Conservation (phyloP, 2,888 invertebrate genomes). For the Drepana falcataria region DNA sequence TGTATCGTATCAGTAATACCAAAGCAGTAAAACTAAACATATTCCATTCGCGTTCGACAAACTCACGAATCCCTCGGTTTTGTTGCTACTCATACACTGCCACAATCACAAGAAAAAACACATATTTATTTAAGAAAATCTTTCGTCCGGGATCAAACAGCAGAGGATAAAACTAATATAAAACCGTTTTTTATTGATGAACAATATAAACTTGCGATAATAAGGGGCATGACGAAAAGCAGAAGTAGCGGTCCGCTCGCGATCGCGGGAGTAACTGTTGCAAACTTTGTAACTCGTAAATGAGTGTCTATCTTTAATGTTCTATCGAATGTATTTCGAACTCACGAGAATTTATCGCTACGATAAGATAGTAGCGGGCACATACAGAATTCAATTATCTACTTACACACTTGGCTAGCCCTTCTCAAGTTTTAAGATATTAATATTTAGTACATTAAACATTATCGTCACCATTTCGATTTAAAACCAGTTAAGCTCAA, state of each 20-base stretch:
- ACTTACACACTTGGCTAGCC: slow-evolving; percentile 7
- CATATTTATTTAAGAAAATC: slow-evolving; percentile 3
- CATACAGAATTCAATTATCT: slow-evolving; percentile 30
- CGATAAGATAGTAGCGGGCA: slow-evolving; percentile 60
- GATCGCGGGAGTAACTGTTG: slow-evolving; percentile 63
- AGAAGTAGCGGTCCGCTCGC: slow-evolving; percentile 50
- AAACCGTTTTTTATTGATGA: slow-evolving; percentile 12
- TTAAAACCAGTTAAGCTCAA: slow-evolving; percentile 20
- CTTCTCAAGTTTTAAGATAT: neutral
- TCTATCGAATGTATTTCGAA: slow-evolving; percentile 69
- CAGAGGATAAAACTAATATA: slow-evolving; percentile 20
- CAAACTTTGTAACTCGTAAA: slow-evolving; percentile 47
- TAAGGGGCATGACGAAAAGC: slow-evolving; percentile 30
- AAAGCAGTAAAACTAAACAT: slow-evolving; percentile 23
- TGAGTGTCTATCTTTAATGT: slow-evolving; percentile 36
- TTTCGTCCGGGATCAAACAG: slow-evolving; percentile 13
- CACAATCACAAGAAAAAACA: slow-evolving; percentile 11
- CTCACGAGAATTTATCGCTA: slow-evolving; percentile 64
- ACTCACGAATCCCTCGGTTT: slow-evolving; percentile 22
- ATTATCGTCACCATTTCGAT: neutral
- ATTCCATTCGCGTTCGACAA: slow-evolving; percentile 23
- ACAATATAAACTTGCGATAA: slow-evolving; percentile 21
- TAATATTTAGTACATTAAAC: neutral
- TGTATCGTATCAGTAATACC: neutral
- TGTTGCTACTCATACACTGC: slow-evolving; percentile 16